Percentiles rank a stretch among this genome's conserved stretches.
phyloP scores from a whole-genome alignment of 2,113 vertebrate species.

The Gulo gulo region DNA sequence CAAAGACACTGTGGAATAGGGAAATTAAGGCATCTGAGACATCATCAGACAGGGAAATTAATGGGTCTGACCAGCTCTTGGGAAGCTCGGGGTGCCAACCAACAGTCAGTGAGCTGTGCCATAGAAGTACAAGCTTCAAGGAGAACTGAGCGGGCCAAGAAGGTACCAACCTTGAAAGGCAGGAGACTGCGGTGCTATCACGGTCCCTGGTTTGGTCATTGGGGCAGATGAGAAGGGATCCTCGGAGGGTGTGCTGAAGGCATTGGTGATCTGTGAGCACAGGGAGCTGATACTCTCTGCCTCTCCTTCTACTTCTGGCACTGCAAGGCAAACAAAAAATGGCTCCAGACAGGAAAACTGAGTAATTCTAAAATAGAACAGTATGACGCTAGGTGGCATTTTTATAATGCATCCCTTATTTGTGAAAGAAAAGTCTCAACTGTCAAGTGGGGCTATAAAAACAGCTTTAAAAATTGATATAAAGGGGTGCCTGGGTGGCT shows the following conservation, averaged over 20 bases:
- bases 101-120: constrained; percentile 58
- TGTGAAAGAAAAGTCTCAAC: not conserved
- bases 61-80: not conserved
- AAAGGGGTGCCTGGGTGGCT: not conserved
- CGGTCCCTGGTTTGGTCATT: constrained; percentile 90
- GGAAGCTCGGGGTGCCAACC: not conserved
- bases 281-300: constrained; percentile 96
- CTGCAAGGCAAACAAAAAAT: constrained; percentile 79
- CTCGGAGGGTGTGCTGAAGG: constrained; percentile 93
- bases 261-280: constrained; percentile 96
- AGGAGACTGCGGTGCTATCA: constrained; percentile 91
- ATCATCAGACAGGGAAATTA: not conserved
- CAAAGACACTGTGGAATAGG: not conserved
- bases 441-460: not conserved
- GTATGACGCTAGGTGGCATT: not conserved
- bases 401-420: not conserved
- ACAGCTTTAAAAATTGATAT: not conserved
- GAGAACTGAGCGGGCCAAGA: constrained; percentile 16
- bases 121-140: constrained; percentile 52
- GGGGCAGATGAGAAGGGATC: constrained; percentile 97
- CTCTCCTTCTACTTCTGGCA: constrained; percentile 95
- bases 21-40: not conserved
- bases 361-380: not conserved
- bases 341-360: not conserved
- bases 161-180: constrained; percentile 90